Evolutionary conservation across 2,888 invertebrate genomes (phyloP), one percentile per base, ranked within the genome.

Genomic region (Salticus scenicus): DNA sequence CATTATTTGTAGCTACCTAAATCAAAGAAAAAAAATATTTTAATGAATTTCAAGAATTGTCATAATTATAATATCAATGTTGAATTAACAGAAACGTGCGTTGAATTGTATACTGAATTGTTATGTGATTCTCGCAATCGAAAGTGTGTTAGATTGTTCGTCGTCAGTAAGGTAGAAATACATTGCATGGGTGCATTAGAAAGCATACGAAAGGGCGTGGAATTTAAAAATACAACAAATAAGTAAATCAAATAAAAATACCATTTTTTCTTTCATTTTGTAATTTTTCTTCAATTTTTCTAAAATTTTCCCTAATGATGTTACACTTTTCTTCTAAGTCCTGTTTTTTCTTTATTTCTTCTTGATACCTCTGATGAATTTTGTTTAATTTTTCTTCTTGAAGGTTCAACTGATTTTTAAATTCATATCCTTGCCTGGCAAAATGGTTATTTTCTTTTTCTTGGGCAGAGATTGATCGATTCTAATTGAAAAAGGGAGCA

Each of bases 381-480:
- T 24, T 74, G 57, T 67, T 27, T 1, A 85, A 33, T n/a, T 37
- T 80, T 10, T 80, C 80, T 72, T 86, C 78, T 27, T 72, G 76
- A 20, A 31, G 64, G 5, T 47, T 57, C 17, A 86, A 41, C 4
- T 75, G 76, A 33, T 86, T 86, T 42, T 86, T 80, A 37, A 86
- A 33, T 33, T 72, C 86, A 86, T 72, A 86, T 10, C 79, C 74
- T 64, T 30, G 79, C 64, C 47, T 73, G 12, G 70, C 79, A 79
- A 74, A 71, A 47, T 70, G 69, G 20, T 63, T n/a, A 64, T 85
- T 85, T 75, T 85, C 85, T 41, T 75, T 71, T 47, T 71, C 73
- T 79, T 85, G 79, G 5, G 31, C 75, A 17, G 31, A 8, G 10
- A 85, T 47, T 30, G 79, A 71, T 37, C 70, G 31, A 37, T 85